Conservation (phyloP, 2,888 invertebrate species). For the Eupithecia vulgata region DNA sequence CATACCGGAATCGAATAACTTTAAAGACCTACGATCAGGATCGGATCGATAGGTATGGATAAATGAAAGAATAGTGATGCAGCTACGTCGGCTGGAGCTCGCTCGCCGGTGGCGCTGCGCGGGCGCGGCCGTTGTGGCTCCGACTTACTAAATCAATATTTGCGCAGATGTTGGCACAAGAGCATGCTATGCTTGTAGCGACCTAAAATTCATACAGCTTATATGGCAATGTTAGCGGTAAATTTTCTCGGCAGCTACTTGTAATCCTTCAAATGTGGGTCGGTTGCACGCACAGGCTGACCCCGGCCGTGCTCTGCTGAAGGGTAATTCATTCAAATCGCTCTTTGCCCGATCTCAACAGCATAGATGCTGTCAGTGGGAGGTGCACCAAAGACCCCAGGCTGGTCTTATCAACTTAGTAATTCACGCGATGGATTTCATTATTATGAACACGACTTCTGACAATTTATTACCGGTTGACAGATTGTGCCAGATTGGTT, state of each 20-base stretch:
- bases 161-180: slow-evolving; percentile 83
- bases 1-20: slow-evolving; percentile 41
- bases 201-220: slow-evolving; percentile 84
- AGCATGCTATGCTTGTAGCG: slow-evolving; percentile 81
- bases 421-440: neutral
- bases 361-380: slow-evolving; percentile 43
- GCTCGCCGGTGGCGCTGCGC: slow-evolving; percentile 42
- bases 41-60: slow-evolving; percentile 46
- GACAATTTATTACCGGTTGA: neutral
- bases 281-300: slow-evolving; percentile 80
- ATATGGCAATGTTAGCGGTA: slow-evolving; percentile 84
- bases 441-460: neutral
- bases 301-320: slow-evolving; percentile 68
- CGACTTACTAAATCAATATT: slow-evolving; percentile 84
- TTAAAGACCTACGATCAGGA: slow-evolving; percentile 47
- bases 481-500: neutral
- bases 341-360: slow-evolving; percentile 50
- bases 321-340: slow-evolving; percentile 75
- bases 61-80: slow-evolving; percentile 58
- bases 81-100: slow-evolving; percentile 47
- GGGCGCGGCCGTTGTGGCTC: slow-evolving; percentile 69
- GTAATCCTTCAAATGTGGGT: slow-evolving; percentile 83
- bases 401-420: neutral
- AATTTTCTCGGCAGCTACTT: slow-evolving; percentile 83
- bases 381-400: slow-evolving; percentile 8